Evolutionary conservation across 2,888 invertebrate genomes (phyloP).

Genomic region (Acanthosepion esculentum): DNA sequence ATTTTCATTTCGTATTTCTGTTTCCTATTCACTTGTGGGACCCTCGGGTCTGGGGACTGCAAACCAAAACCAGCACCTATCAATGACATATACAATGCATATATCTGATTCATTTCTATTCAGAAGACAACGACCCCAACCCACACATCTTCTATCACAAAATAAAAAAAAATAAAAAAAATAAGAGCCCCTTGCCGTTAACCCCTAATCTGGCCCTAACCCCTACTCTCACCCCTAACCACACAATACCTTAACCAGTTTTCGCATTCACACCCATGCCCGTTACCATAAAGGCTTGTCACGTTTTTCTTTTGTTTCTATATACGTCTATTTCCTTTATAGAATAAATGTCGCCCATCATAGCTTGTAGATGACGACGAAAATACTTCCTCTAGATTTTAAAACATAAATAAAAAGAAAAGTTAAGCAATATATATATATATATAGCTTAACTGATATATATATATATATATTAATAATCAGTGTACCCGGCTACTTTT

Average conservation of each 20-base stretch:
- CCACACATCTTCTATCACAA: background rate
- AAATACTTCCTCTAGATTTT: background rate
- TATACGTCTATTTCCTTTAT: background rate
- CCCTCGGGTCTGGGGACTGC: background rate
- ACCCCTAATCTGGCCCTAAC: background rate
- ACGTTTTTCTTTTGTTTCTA: background rate
- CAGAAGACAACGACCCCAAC: background rate
- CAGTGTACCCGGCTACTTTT: background rate
- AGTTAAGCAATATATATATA: background rate
- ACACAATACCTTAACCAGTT: background rate
- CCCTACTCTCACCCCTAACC: background rate
- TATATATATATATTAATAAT: too few species aligned
- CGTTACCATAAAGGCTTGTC: background rate
- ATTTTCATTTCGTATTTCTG: background rate
- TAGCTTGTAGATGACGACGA: background rate
- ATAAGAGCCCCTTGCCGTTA: background rate
- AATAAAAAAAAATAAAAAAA: background rate
- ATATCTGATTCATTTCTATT: constrained; percentile 33
- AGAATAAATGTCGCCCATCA: background rate
- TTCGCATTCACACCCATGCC: background rate
- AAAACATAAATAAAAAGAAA: background rate
- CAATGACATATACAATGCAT: constrained; percentile 8
- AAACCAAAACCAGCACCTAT: background rate
- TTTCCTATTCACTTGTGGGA: background rate
- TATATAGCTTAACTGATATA: too few species aligned